phyloP scores from a whole-genome alignment of 2,113 vertebrate species.

The Heterotilapia buettikoferi region DNA sequence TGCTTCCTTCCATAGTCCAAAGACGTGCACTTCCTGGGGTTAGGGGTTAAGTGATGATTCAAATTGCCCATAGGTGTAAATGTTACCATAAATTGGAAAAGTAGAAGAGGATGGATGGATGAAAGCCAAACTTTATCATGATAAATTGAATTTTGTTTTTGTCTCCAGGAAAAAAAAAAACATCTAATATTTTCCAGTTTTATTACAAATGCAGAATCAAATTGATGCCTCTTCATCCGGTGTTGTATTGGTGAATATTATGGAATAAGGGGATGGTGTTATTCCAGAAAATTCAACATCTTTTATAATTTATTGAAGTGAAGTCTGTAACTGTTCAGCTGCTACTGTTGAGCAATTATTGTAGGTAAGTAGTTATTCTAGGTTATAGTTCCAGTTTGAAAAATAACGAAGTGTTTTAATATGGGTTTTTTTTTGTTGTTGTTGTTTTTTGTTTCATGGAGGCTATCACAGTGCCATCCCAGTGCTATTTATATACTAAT shows the following conservation, averaged over 20 bases:
- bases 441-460: neutral
- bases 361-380: neutral
- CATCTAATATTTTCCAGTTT: neutral
- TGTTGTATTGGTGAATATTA: neutral
- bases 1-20: neutral
- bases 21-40: neutral
- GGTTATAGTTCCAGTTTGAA: neutral
- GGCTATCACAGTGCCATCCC: neutral
- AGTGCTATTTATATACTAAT: neutral
- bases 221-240: slow-evolving; percentile 9
- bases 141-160: neutral
- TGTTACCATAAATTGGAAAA: neutral
- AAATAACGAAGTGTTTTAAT: neutral
- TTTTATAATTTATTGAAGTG: neutral
- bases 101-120: neutral
- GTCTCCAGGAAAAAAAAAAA: accelerated
- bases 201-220: neutral
- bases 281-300: neutral
- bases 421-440: accelerated
- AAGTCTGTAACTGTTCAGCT: neutral
- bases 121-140: neutral
- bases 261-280: neutral
- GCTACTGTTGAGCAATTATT: neutral
- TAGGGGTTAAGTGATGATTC: neutral
- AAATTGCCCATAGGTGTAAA: neutral